These are phyloP conservation scores for Sphaerophoria taeniata DNA, from an alignment of 2,888 invertebrate species.

Conservation along the genomic window DNA sequence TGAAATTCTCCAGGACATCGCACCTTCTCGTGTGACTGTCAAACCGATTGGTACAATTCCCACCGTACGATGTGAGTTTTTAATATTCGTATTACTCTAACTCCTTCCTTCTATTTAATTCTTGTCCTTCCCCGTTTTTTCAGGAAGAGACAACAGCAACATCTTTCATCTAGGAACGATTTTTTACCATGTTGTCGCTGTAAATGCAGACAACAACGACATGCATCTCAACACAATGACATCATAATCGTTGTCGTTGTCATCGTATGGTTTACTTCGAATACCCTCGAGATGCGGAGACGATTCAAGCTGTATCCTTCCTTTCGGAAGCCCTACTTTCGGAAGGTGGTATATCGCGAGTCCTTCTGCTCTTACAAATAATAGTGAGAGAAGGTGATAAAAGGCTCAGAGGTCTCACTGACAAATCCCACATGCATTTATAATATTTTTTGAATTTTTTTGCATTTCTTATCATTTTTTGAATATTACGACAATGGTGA, in stretches of 20 bases:
- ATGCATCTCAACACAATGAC: constrained; percentile 58
- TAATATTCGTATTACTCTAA: constrained; percentile 65
- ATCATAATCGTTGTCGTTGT: constrained; percentile 61
- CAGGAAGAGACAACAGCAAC: not conserved
- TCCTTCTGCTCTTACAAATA: not conserved
- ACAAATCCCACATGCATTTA: constrained; percentile 39
- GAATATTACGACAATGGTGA: not conserved
- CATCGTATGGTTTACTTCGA: constrained; percentile 20
- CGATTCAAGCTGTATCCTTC: constrained; percentile 6
- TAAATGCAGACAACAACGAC: constrained; percentile 54
- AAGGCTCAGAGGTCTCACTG: constrained; percentile 27
- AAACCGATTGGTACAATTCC: constrained; percentile 35
- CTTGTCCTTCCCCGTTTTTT: not conserved
- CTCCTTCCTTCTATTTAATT: constrained; percentile 20
- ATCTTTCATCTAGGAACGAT: constrained; percentile 46
- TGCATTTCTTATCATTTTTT: not conserved
- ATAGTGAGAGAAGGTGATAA: not conserved
- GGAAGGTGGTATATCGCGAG: not conserved
- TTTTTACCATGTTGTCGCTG: constrained; percentile 53
- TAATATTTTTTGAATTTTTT: constrained; percentile 12
- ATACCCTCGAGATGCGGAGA: constrained; percentile 15
- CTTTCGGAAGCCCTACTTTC: not conserved
- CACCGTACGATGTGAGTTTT: constrained; percentile 65
- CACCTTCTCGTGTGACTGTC: not conserved
- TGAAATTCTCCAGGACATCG: not conserved